A percentile compares a stretch with the other conserved stretches of the same genome.
Evolutionary conservation across 2,797 vertebrate species (phyloP).

Genomic region (Danio aesculapii): DNA sequence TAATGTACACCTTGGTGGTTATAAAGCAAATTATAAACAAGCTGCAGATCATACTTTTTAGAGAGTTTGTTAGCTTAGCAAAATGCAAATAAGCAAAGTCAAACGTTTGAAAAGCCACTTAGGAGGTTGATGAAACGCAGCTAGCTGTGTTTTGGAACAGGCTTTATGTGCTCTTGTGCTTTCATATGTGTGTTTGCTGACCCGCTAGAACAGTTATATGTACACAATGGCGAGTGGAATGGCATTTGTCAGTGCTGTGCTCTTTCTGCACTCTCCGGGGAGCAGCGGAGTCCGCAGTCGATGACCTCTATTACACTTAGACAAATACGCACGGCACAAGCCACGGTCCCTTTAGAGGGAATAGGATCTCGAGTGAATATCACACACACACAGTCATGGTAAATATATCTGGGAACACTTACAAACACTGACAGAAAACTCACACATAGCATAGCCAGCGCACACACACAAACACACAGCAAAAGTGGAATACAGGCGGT

Average conservation of each 20-base stretch:
- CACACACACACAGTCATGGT: conserved; percentile 61
- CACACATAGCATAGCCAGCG: conserved; percentile 30
- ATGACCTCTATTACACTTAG: conserved; percentile 74
- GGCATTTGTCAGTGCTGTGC: conserved; percentile 61
- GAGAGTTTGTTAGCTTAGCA: not conserved
- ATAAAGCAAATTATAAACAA: not conserved
- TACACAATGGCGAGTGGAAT: conserved; percentile 57
- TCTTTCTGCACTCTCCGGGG: conserved; percentile 63
- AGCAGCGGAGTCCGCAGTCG: conserved; percentile 57
- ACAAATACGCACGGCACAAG: conserved; percentile 67
- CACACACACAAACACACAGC: not conserved
- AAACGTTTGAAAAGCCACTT: too few relatives aligned
- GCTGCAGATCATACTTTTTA: not conserved
- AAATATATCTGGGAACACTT: conserved; percentile 48
- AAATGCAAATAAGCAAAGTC: not conserved
- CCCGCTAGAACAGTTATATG: conserved; percentile 26
- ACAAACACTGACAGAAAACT: conserved; percentile 57
- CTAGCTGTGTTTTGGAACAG: not conserved
- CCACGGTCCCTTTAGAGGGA: conserved; percentile 27
- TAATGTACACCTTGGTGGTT: not conserved
- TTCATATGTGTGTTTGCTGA: conserved; percentile 31
- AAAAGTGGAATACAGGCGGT: conserved; percentile 56
- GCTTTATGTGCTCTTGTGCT: conserved; percentile 3
- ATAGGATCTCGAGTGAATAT: conserved; percentile 46
- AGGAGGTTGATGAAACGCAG: not conserved